These are phyloP conservation scores for Pantelozetes paolii DNA, from an alignment of 2,888 invertebrate species.

Conservation along the genomic window DNA sequence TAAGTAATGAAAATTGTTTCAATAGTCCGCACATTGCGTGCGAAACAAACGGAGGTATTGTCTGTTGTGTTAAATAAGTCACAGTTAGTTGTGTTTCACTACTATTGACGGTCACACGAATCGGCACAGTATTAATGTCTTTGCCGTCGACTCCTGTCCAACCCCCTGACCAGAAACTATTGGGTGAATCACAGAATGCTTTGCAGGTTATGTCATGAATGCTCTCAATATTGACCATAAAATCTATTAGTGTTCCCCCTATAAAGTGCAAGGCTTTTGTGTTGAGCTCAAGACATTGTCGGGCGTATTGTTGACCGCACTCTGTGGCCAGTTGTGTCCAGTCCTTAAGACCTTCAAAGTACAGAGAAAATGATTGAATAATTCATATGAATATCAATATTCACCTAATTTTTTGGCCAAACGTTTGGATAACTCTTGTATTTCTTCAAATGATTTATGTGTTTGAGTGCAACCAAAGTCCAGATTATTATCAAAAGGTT, in stretches of 20 bases:
- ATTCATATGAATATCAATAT: not conserved
- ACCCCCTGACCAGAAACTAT: constrained; percentile 29
- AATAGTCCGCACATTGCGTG: constrained; percentile 35
- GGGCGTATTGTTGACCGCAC: constrained; percentile 43
- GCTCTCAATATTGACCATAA: constrained; percentile 79
- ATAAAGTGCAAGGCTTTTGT: constrained; percentile 77
- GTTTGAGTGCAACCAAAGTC: not conserved
- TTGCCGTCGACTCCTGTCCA: constrained; percentile 1
- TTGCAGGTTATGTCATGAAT: constrained; percentile 71
- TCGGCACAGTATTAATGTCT: constrained; percentile 31
- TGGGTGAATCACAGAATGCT: constrained; percentile 30
- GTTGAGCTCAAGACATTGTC: constrained; percentile 53
- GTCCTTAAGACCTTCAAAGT: constrained; percentile 7
- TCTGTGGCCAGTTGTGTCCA: constrained; percentile 38
- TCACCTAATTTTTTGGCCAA: constrained; percentile 40
- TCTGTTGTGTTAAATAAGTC: constrained; percentile 36
- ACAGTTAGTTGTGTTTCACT: constrained; percentile 32
- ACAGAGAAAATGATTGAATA: not conserved
- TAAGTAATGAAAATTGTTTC: constrained; percentile 25
- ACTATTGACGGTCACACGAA: constrained; percentile 36
- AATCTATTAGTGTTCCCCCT: constrained; percentile 78
- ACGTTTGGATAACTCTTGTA: constrained; percentile 36
- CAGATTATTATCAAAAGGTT: constrained; percentile 1
- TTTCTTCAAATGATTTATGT: constrained; percentile 27
- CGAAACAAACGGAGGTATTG: constrained; percentile 32